phyloP scores from a whole-genome alignment of 2,888 invertebrate genomes.

The Phengaris alcon region DNA sequence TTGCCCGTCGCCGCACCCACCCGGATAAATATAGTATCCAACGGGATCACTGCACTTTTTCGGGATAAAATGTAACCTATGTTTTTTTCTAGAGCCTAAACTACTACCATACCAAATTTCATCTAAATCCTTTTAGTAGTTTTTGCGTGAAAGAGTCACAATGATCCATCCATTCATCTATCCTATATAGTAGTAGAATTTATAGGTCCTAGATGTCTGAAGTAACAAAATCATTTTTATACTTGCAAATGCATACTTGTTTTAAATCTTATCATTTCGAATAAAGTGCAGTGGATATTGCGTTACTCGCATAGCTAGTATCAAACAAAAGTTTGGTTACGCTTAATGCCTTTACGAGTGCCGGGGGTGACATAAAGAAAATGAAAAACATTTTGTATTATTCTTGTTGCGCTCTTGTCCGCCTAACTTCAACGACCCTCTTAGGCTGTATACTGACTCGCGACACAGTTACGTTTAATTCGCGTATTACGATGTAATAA shows the following conservation, averaged over 20 bases:
- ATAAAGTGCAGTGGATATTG: conserved; percentile 46
- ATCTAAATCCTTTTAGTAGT: too few relatives aligned
- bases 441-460: conserved; percentile 51
- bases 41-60: too few relatives aligned
- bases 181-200: too few relatives aligned
- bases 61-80: too few relatives aligned
- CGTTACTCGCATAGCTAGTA: conserved; percentile 69
- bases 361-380: conserved; percentile 93
- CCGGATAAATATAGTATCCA: too few relatives aligned
- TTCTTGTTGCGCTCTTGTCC: conserved; percentile 79
- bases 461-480: conserved; percentile 34
- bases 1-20: too few relatives aligned
- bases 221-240: not conserved
- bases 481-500: too few relatives aligned
- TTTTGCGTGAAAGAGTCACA: too few relatives aligned
- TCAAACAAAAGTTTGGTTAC: conserved; percentile 87
- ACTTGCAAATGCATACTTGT: not conserved
- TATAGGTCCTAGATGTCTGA: too few relatives aligned
- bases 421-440: conserved; percentile 72
- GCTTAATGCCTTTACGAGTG: conserved; percentile 93
- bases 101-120: too few relatives aligned
- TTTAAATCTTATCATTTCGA: conserved; percentile 33
- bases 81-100: too few relatives aligned
- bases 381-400: conserved; percentile 89
- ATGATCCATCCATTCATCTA: too few relatives aligned